A percentile compares a stretch with the other conserved stretches of the same genome.
phyloP scores from a whole-genome alignment of 2,113 vertebrate genomes.

The Protomyctophum bolini region DNA sequence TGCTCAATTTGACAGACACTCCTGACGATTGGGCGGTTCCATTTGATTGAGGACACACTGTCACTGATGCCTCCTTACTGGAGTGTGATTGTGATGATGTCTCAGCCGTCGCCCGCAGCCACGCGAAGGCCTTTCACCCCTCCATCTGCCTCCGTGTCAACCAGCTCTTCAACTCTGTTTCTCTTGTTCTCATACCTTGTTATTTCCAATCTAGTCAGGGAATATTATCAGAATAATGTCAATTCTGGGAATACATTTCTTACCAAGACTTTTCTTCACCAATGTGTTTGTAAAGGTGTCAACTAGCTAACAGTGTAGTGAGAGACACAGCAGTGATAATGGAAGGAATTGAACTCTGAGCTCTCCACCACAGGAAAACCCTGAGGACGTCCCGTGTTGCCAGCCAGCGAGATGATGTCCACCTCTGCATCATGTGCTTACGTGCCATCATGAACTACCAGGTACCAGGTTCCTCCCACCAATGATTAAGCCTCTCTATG shows the following conservation, averaged over 20 bases:
- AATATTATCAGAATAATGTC: too few relatives aligned
- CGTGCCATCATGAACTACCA: slow-evolving; percentile 99
- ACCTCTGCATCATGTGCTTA: slow-evolving; percentile 96
- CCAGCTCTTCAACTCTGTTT: too few relatives aligned
- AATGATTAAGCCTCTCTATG: not conserved
- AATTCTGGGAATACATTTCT: too few relatives aligned
- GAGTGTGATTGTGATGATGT: not conserved
- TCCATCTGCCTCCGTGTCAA: not conserved
- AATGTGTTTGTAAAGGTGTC: too few relatives aligned
- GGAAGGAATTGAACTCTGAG: slow-evolving; percentile 41
- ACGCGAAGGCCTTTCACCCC: not conserved
- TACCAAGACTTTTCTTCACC: too few relatives aligned
- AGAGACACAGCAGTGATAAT: too few relatives aligned
- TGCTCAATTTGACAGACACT: slow-evolving; percentile 1
- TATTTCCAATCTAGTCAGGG: too few relatives aligned
- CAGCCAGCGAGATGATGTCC: slow-evolving; percentile 91
- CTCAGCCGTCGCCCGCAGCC: not conserved
- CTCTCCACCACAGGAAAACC: slow-evolving; percentile 82
- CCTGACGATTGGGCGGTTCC: not conserved
- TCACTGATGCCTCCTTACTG: not conserved
- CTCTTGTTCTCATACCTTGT: too few relatives aligned
- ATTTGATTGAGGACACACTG: not conserved
- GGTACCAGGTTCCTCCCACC: slow-evolving; percentile 68
- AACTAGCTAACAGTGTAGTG: too few relatives aligned
- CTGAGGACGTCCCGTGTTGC: slow-evolving; percentile 82